These are phyloP conservation scores for Subanguina moxae DNA, from an alignment of 1,140 invertebrate species.

Conservation along the genomic window DNA sequence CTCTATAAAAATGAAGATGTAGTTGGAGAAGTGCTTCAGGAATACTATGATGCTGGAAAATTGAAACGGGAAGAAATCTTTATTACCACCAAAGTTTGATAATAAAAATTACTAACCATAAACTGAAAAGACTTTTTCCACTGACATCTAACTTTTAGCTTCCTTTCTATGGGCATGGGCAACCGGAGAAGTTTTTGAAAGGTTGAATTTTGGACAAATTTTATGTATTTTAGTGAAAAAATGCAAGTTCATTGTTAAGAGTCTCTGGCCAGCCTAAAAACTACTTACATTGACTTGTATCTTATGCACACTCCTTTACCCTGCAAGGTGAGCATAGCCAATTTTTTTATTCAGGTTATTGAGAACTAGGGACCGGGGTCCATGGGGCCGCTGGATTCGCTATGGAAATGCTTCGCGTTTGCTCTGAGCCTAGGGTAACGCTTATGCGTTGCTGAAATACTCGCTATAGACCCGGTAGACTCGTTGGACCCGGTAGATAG, in stretches of 20 bases:
- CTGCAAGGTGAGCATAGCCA: not conserved
- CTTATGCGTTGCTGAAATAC: too few relatives aligned
- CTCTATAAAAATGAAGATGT: slow-evolving; percentile 30
- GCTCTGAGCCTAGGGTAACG: too few relatives aligned
- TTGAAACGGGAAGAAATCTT: slow-evolving; percentile 33
- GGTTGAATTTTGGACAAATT: too few relatives aligned
- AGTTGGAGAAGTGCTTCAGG: slow-evolving; percentile 41
- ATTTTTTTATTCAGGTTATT: not conserved
- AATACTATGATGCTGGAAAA: slow-evolving; percentile 41
- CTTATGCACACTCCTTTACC: slow-evolving; percentile 68
- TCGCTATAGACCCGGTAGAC: too few relatives aligned
- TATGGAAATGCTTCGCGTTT: too few relatives aligned
- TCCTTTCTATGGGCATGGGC: slow-evolving; percentile 66
- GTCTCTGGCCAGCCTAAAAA: slow-evolving; percentile 71
- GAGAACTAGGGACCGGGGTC: not conserved
- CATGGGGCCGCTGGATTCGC: too few relatives aligned
- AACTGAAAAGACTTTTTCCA: too few relatives aligned
- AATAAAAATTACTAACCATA: too few relatives aligned
- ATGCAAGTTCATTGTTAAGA: slow-evolving; percentile 51
- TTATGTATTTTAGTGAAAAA: too few relatives aligned
- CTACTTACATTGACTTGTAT: slow-evolving; percentile 79
- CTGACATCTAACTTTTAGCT: slow-evolving; percentile 28
- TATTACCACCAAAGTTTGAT: slow-evolving; percentile 51
- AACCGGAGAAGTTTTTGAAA: slow-evolving; percentile 64
- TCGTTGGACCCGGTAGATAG: slow-evolving; percentile 18